Evolutionary conservation across 2,888 invertebrate species (phyloP).

Genomic region (Strigamia transsilvanica): DNA sequence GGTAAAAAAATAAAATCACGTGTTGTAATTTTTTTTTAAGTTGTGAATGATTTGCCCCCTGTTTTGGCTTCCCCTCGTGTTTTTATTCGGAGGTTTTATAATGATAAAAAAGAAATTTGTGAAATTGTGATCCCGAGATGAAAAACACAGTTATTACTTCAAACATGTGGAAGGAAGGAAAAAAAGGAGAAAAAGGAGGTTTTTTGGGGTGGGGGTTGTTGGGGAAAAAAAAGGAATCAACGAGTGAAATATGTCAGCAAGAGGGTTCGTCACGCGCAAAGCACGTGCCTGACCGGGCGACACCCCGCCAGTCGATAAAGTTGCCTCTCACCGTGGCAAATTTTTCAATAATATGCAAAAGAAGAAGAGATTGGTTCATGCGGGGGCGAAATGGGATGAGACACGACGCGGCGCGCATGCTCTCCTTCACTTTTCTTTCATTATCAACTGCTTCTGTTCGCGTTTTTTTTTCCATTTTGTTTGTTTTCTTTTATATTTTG

Average conservation of each 20-base stretch:
- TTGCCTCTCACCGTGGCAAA: conserved; percentile 50
- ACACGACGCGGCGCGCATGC: background rate
- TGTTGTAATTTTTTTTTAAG: background rate
- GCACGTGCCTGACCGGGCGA: conserved; percentile 51
- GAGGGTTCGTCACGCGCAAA: conserved; percentile 42
- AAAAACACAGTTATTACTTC: conserved; percentile 19
- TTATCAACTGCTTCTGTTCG: background rate
- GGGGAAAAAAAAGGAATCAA: conserved; percentile 31
- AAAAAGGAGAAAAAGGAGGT: background rate
- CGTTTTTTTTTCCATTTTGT: background rate
- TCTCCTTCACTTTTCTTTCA: conserved; percentile 22
- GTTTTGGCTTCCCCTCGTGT: background rate
- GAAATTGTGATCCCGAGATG: background rate
- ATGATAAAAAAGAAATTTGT: background rate
- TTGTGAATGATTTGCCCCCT: background rate
- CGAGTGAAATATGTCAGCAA: conserved; percentile 28
- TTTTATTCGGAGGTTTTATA: background rate
- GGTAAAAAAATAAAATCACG: background rate
- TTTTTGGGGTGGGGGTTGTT: background rate
- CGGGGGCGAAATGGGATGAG: conserved; percentile 11
- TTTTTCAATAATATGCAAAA: conserved; percentile 55
- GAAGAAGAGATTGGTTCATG: conserved; percentile 53
- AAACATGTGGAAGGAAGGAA: background rate
- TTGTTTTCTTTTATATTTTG: no score
- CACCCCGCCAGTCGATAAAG: conserved; percentile 50